A percentile compares a stretch with the other conserved stretches of the same genome.
Conservation (phyloP, 2,113 vertebrate species). For the Psilopsiagon aurifrons region DNA sequence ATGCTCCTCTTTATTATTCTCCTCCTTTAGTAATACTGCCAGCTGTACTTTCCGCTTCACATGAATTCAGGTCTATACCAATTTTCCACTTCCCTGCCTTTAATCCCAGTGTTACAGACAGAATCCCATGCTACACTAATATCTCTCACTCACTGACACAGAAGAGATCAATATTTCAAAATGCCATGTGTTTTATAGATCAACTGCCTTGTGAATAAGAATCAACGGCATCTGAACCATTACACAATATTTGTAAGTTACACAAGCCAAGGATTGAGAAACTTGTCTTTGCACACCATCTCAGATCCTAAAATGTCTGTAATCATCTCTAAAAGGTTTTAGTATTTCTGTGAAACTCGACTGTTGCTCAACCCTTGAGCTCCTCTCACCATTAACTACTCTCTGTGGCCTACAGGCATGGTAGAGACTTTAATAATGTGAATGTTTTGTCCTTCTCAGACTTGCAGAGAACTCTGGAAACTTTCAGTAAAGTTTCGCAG, state of each 20-base stretch:
- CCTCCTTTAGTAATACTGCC: conserved; percentile 56
- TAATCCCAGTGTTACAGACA: conserved; percentile 77
- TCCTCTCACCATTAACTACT: background rate
- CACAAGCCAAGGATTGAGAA: background rate
- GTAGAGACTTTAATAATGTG: background rate
- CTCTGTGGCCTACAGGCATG: background rate
- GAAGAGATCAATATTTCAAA: conserved; percentile 81
- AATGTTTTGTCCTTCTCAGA: background rate
- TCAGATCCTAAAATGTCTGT: background rate
- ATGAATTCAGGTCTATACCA: conserved; percentile 77
- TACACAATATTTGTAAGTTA: conserved; percentile 37
- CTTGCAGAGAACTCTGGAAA: background rate
- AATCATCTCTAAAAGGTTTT: background rate
- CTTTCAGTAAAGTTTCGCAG: background rate
- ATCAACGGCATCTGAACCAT: conserved; percentile 49
- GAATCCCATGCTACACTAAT: conserved; percentile 75
- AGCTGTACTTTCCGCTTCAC: conserved; percentile 74
- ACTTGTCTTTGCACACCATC: background rate
- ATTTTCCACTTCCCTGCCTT: conserved; percentile 81
- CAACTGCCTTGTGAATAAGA: conserved; percentile 59
- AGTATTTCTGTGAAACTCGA: background rate
- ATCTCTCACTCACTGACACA: conserved; percentile 71
- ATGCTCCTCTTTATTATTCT: conserved; percentile 61
- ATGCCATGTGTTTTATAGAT: conserved; percentile 78
- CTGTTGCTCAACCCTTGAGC: background rate